Conservation (phyloP, 2,797 vertebrate genomes). For the Parotocinclus haroldoi region DNA sequence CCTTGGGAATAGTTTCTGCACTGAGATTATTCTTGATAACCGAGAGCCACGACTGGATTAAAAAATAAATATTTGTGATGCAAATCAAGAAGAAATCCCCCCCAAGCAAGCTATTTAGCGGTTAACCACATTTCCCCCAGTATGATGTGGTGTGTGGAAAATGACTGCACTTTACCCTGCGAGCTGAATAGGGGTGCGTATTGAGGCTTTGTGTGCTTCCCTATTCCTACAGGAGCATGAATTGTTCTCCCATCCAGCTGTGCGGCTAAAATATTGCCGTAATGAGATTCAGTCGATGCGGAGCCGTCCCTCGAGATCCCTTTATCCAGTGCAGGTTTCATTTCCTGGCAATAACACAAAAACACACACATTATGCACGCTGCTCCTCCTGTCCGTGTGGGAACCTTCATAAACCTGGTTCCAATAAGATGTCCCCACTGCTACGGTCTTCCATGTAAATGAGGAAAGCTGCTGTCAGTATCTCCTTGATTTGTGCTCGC, state of each 20-base stretch:
- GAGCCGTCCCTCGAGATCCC: constrained; percentile 24
- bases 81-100: too few relatives aligned
- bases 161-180: too few relatives aligned
- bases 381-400: constrained; percentile 52
- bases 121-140: too few relatives aligned
- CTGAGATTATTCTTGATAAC: too few relatives aligned
- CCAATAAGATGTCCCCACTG: constrained; percentile 41
- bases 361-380: constrained; percentile 35
- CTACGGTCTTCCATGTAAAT: constrained; percentile 49
- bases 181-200: not conserved
- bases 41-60: too few relatives aligned
- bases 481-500: constrained; percentile 36
- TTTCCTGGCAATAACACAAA: constrained; percentile 38
- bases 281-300: constrained; percentile 41
- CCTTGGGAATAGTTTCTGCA: too few relatives aligned
- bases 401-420: constrained; percentile 52
- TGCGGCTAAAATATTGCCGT: constrained; percentile 21
- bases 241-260: constrained; percentile 18
- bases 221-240: constrained; percentile 29
- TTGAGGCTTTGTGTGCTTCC: constrained; percentile 19
- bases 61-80: too few relatives aligned
- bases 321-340: constrained; percentile 35
- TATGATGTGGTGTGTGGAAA: too few relatives aligned
- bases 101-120: too few relatives aligned
- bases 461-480: constrained; percentile 42